Evolutionary conservation across 1,140 invertebrate genomes (phyloP), one percentile per base, ranked within the genome.

Genomic region (Gyrodactylus salaris): DNA sequence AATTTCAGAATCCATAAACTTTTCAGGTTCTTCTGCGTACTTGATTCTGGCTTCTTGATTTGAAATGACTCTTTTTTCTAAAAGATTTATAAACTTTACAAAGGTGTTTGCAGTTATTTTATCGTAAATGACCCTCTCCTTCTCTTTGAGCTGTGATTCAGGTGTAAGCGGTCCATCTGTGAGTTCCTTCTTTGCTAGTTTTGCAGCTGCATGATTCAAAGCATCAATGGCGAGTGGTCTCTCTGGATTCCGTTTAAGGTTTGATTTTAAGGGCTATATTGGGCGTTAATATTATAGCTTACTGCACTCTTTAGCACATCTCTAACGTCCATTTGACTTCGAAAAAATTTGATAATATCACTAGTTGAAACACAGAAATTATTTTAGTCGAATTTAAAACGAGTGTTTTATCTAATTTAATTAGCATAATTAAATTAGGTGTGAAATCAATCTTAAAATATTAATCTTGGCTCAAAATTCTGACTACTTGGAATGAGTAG

Each of bases 1-100:
- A 19, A 98, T 82, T 84, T 99, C 95, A 72, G 92, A 95, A 76
- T 98, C 93, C 91, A 99, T 95, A 81, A 99, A 99, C 85, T 93
- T 94, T 79, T 95, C 89, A 68, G 95, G 90, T 76, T 88, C 86
- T 80, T 97, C 93, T 0, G 91, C 88, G 82, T 91, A 97, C 81
- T 99, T 99, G 0, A 98, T 95, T 76, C 95, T 85, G 87, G 95
- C 90, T 83, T 98, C 93, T 79, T 94, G 88, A 80, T 99, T 99
- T 80, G 87, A 91, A 0, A 93, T 82, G 68, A 88, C 87, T 78
- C 88, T 85, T 78, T 97, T 96, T 78, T 98, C 94, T 83, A 98
- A 93, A 76, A 82, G 79, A 20, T 93, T 81, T 27, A 95, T 85
- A 78, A 95, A 54, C n/a, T 54, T 54, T 16, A 7, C 34, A n/a